These are phyloP conservation scores for Eupithecia abbreviata DNA, from an alignment of 2,888 invertebrate species.

Conservation along the genomic window DNA sequence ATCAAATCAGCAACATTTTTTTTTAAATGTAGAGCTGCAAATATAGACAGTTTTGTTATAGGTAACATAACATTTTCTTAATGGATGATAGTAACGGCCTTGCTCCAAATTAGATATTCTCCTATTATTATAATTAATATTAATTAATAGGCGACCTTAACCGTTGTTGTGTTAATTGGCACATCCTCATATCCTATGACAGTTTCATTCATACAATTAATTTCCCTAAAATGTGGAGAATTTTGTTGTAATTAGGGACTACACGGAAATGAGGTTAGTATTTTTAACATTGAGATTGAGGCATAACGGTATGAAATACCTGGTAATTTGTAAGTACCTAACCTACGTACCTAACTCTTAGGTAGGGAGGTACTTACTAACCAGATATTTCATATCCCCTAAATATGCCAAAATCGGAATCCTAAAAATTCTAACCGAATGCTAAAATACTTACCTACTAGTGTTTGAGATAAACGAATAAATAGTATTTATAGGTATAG, in stretches of 20 bases:
- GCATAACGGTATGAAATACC: not conserved
- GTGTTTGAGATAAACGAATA: too few relatives aligned
- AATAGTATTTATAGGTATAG: too few relatives aligned
- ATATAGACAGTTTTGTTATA: too few relatives aligned
- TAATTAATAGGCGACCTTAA: constrained; percentile 66
- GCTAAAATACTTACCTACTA: too few relatives aligned
- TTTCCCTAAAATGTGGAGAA: constrained; percentile 25
- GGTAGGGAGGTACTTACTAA: too few relatives aligned
- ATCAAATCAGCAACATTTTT: too few relatives aligned
- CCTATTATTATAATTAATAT: constrained; percentile 55
- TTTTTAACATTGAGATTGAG: not conserved
- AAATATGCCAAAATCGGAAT: too few relatives aligned
- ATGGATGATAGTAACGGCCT: constrained; percentile 19
- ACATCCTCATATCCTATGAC: constrained; percentile 59
- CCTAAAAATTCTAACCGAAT: too few relatives aligned
- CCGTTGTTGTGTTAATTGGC: constrained; percentile 54
- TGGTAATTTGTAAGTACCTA: not conserved
- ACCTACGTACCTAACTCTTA: too few relatives aligned
- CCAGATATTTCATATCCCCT: too few relatives aligned
- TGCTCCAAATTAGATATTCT: constrained; percentile 26
- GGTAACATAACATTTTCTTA: not conserved
- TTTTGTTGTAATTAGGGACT: constrained; percentile 11
- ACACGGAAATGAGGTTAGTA: not conserved
- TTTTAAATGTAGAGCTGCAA: too few relatives aligned
- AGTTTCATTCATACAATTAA: constrained; percentile 24